Evolutionary conservation across 1,140 invertebrate genomes (phyloP), one percentile per base, ranked within the genome.

Genomic region (Sesamia nonagrioides): DNA sequence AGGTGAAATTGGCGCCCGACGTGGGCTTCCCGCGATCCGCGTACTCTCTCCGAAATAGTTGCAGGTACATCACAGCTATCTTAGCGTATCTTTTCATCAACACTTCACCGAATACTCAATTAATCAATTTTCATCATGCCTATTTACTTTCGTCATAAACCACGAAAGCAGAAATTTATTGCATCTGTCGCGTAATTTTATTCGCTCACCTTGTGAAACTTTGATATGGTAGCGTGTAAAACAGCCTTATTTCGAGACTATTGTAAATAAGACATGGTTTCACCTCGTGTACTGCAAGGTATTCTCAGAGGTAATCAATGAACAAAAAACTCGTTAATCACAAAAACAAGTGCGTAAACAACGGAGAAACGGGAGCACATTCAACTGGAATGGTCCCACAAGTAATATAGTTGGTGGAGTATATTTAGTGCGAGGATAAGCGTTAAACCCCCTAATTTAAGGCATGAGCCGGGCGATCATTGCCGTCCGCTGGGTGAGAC

Each of bases 391-490:
- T 80, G 73, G 74, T 76, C 79, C 81, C 79, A 77, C 75, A 78
- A 84, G 86, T 85, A 81, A 85, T 84, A 85, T 87, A 88, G 85
- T 88, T 87, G 82, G 85, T 84, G 69, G 80, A 85, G 86, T 89
- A 74, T 91, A 90, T 90, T 91, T 90, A 90, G 87, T 86, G 86
- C 79, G 79, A 78, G 88, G 87, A 92, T 89, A 87, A 89, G 87
- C 88, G 86, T 88, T 88, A 91, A 89, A 86, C 90, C 86, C 89
- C 86, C 88, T 89, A 92, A 93, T 92, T 92, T 93, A 92, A 91
- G 89, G 87, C 86, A 85, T 83, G 88, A 91, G 88, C 84, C 84
- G 82, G 79, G 86, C 91, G 89, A 93, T 92, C 90, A 93, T 93
- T 90, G 90, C 86, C 83, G 88, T 85, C 88, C 86, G 83, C 77